phyloP scores from a whole-genome alignment of 2,113 vertebrate species.

The Prunella fulvescens region DNA sequence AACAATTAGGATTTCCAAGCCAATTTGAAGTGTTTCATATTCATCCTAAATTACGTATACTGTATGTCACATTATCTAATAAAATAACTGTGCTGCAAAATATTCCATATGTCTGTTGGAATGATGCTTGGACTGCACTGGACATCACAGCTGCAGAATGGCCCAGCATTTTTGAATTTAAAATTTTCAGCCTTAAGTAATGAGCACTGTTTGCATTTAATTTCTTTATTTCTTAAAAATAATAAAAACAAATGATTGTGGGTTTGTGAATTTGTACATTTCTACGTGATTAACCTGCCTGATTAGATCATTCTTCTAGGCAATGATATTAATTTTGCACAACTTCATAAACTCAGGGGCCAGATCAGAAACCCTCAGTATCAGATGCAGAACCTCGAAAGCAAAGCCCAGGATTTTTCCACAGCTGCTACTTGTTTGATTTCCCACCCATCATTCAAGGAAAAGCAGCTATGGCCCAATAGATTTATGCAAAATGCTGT shows the following conservation, averaged over 20 bases:
- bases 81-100: neutral
- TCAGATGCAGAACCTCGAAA: neutral
- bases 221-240: constrained; percentile 1
- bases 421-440: neutral
- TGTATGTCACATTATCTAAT: neutral
- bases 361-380: neutral
- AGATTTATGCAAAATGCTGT: neutral
- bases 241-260: neutral
- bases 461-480: neutral
- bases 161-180: neutral
- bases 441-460: neutral
- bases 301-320: neutral
- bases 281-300: constrained; percentile 14
- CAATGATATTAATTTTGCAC: neutral
- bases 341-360: neutral
- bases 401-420: neutral
- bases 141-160: neutral
- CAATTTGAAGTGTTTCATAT: neutral
- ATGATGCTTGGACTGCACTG: neutral
- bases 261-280: neutral
- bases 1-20: neutral
- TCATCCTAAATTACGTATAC: neutral
- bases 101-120: neutral
- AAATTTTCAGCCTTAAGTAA: constrained; percentile 8
- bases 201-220: neutral